Evolutionary conservation across 1,140 invertebrate genomes (phyloP).

Genomic region (Babylonia areolata): DNA sequence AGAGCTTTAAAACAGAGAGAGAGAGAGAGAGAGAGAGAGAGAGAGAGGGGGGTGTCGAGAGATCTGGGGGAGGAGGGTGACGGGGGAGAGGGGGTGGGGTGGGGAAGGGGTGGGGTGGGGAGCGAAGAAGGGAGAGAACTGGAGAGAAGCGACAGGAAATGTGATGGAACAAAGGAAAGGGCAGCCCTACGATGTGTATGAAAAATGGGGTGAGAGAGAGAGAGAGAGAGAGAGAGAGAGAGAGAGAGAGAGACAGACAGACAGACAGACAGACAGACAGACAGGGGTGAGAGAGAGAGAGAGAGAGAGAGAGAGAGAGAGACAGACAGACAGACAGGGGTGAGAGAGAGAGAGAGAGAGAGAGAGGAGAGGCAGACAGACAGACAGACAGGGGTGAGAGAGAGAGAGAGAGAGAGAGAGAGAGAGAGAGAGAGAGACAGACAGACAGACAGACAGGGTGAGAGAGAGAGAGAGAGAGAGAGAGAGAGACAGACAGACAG

Average conservation of each 20-base stretch:
- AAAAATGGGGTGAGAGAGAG: neutral
- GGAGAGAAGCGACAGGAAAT: too few species aligned
- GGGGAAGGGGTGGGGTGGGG: neutral
- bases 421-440: neutral
- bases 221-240: neutral
- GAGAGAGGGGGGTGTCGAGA: neutral
- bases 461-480: neutral
- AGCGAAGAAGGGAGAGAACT: neutral
- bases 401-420: constrained; percentile 5
- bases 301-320: too few species aligned
- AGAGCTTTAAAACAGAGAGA: too few species aligned
- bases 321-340: neutral
- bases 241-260: neutral
- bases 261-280: too few species aligned
- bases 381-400: neutral
- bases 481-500: neutral
- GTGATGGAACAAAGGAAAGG: too few species aligned
- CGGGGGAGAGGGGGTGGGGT: neutral
- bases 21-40: constrained; percentile 11
- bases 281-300: too few species aligned
- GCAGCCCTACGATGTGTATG: too few species aligned
- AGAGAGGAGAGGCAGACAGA: neutral
- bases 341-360: neutral
- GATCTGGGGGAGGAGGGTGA: neutral
- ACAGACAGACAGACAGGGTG: neutral